Evolutionary conservation across 2,797 vertebrate species (phyloP).

Genomic region (Fringilla coelebs): DNA sequence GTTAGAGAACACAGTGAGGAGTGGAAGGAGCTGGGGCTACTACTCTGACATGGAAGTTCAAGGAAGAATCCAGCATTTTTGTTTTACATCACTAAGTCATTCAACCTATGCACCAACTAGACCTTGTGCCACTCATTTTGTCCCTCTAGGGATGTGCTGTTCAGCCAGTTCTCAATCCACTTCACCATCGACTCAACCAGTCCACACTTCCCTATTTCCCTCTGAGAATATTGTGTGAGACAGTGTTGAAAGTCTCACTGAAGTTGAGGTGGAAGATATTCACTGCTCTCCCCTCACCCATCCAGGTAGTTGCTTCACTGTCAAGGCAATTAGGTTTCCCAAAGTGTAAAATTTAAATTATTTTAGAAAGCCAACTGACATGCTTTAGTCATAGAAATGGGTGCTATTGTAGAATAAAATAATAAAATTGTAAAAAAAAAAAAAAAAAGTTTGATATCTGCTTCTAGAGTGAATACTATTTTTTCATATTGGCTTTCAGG

Average conservation of each 20-base stretch:
- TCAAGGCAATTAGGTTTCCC: background rate
- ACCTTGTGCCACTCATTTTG: accelerated
- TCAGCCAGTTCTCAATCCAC: background rate
- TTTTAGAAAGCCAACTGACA: background rate
- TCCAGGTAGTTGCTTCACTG: too few species aligned
- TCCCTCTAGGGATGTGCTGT: background rate
- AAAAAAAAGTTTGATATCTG: background rate
- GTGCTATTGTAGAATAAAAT: background rate
- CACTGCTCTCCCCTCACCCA: background rate
- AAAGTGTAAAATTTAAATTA: background rate
- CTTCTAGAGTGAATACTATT: background rate
- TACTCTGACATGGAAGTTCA: background rate
- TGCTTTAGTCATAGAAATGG: background rate
- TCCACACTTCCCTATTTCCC: background rate
- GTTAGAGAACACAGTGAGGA: background rate
- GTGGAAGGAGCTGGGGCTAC: background rate
- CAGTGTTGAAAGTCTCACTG: background rate
- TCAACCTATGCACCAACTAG: background rate
- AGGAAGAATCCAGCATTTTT: background rate
- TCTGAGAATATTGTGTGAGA: background rate
- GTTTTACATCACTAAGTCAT: accelerated
- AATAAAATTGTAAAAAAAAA: background rate
- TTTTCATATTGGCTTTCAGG: background rate
- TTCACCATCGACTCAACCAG: background rate
- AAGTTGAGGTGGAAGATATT: background rate